A percentile compares a stretch with the other conserved stretches of the same genome.
Evolutionary conservation across 2,113 vertebrate genomes (phyloP).

Genomic region (Myotis yumanensis): DNA sequence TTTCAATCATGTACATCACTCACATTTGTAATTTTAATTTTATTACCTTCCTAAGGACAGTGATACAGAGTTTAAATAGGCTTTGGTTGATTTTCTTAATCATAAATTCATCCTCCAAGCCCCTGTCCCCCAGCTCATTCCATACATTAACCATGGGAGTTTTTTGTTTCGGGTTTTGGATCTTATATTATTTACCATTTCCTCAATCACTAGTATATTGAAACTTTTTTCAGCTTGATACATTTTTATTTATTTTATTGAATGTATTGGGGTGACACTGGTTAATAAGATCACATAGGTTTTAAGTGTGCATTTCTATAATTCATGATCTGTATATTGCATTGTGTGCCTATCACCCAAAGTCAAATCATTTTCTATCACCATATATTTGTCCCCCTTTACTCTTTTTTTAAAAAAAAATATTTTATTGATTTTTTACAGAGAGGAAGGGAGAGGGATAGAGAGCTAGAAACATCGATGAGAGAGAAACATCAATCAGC

Average conservation of each 20-base stretch:
- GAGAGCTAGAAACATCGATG: too few species aligned
- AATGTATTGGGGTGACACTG: too few species aligned
- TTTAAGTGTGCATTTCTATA: too few species aligned
- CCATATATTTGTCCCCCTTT: not conserved
- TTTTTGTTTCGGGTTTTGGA: not conserved
- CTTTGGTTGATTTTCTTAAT: not conserved
- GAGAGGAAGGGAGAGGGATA: too few species aligned
- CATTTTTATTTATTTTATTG: too few species aligned
- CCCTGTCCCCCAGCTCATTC: not conserved
- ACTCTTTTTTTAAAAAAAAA: too few species aligned
- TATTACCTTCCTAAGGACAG: not conserved
- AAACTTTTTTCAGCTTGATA: not conserved
- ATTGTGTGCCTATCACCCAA: not conserved
- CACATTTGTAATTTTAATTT: not conserved
- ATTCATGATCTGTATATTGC: too few species aligned
- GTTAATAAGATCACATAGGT: too few species aligned
- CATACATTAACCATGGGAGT: not conserved
- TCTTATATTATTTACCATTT: not conserved
- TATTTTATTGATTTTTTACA: too few species aligned
- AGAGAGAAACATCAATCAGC: too few species aligned
- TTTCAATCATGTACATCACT: not conserved
- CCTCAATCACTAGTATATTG: not conserved
- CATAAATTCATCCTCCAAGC: not conserved
- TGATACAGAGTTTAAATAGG: not conserved
- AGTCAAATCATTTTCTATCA: not conserved